Conservation (phyloP, 2,797 vertebrate genomes). For the Prionace glauca region DNA sequence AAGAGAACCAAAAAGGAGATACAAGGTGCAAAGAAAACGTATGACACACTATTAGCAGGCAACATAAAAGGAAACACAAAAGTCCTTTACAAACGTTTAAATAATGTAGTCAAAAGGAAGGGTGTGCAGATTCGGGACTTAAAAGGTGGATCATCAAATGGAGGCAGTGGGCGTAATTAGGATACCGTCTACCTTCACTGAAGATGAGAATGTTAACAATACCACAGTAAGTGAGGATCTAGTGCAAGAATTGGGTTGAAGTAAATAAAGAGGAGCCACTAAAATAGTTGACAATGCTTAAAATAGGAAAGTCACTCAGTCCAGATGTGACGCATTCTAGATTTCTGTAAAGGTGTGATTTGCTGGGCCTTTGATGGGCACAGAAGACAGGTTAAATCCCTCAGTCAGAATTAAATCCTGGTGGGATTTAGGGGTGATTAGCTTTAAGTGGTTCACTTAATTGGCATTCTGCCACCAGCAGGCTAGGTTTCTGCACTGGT, state of each 20-base stretch:
- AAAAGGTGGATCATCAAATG: neutral
- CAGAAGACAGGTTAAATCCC: no score
- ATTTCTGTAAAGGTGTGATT: neutral
- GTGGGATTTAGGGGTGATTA: no score
- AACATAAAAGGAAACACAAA: neutral
- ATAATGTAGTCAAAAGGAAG: neutral
- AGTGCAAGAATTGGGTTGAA: no score
- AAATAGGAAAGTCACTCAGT: no score
- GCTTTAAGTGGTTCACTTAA: no score
- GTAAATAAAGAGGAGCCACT: neutral
- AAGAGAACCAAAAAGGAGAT: neutral
- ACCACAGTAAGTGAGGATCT: neutral
- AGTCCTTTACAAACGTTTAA: neutral
- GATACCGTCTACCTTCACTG: no score
- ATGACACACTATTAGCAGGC: neutral
- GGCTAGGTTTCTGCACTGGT: no score
- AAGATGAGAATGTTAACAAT: neutral
- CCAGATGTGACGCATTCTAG: neutral
- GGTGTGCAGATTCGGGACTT: neutral
- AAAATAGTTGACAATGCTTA: neutral
- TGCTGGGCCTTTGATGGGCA: neutral
- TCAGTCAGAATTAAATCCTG: no score
- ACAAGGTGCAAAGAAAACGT: neutral
- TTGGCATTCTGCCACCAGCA: no score
- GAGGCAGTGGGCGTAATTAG: neutral